phyloP scores from a whole-genome alignment of 2,113 vertebrate species.

The Casuarius casuarius region DNA sequence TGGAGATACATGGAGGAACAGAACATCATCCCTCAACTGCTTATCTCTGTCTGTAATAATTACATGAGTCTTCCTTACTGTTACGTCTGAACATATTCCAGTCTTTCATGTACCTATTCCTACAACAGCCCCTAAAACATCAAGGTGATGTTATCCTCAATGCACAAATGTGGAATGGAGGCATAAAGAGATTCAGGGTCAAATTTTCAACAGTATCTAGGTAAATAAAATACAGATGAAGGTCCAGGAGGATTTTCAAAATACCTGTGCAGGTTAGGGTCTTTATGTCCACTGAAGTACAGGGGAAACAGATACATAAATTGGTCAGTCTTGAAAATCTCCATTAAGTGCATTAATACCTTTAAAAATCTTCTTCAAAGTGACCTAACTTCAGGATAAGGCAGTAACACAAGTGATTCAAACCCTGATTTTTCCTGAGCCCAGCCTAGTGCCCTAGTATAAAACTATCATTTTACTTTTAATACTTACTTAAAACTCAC shows the following conservation, averaged over 20 bases:
- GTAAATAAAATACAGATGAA: background rate
- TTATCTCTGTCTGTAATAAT: background rate
- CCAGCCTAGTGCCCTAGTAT: background rate
- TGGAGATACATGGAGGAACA: fast-evolving
- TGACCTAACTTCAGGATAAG: background rate
- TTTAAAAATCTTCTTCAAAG: background rate
- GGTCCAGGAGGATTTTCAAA: background rate
- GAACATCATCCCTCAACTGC: background rate
- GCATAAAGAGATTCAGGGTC: background rate
- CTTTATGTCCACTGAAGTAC: fast-evolving
- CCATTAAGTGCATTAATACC: fast-evolving
- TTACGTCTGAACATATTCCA: fast-evolving
- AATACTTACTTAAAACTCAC: background rate
- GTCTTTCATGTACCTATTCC: background rate
- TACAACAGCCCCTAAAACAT: background rate
- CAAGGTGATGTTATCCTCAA: background rate
- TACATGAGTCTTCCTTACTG: too few relatives aligned
- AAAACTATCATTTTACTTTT: background rate
- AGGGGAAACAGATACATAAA: background rate
- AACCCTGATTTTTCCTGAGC: background rate
- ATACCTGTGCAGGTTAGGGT: background rate
- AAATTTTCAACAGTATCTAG: background rate
- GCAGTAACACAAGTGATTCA: background rate
- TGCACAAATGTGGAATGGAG: background rate
- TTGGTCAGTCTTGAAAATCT: background rate